A percentile compares a stretch with the other conserved stretches of the same genome.
phyloP scores from a whole-genome alignment of 1,140 invertebrate genomes.

The Ostrea denselamellosa region DNA sequence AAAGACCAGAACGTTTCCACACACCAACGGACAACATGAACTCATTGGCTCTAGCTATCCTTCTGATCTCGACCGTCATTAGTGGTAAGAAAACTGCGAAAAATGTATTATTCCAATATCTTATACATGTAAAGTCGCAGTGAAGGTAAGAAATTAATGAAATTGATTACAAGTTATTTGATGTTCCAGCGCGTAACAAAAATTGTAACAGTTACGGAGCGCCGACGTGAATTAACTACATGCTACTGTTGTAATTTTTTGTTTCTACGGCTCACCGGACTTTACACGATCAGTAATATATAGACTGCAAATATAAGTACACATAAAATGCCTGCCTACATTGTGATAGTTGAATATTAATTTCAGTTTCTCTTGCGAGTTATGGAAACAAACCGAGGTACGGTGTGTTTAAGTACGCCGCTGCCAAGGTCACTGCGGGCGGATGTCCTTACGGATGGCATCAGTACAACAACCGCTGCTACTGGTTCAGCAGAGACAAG shows the following conservation, averaged over 20 bases:
- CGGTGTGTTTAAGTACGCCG: background rate
- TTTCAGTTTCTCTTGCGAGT: background rate
- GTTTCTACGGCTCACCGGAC: no score
- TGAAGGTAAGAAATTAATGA: no score
- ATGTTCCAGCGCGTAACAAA: no score
- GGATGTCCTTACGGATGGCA: slow-evolving; percentile 35
- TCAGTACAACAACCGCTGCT: slow-evolving; percentile 33
- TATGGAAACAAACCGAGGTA: background rate
- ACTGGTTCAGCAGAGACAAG: slow-evolving; percentile 45
- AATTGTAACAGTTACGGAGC: no score
- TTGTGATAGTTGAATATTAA: background rate
- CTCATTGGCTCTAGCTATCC: background rate
- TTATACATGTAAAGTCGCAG: background rate
- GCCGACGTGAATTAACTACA: no score
- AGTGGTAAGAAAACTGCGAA: background rate
- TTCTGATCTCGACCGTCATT: background rate
- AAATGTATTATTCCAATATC: background rate
- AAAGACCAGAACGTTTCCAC: background rate
- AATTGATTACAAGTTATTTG: no score
- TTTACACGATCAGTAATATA: no score
- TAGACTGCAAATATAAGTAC: no score
- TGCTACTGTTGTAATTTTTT: no score
- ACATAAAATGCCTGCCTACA: no score
- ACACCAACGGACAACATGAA: background rate
- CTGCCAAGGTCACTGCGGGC: background rate